These are phyloP conservation scores for Oplegnathus fasciatus DNA, from an alignment of 2,113 vertebrate species.

Conservation along the genomic window DNA sequence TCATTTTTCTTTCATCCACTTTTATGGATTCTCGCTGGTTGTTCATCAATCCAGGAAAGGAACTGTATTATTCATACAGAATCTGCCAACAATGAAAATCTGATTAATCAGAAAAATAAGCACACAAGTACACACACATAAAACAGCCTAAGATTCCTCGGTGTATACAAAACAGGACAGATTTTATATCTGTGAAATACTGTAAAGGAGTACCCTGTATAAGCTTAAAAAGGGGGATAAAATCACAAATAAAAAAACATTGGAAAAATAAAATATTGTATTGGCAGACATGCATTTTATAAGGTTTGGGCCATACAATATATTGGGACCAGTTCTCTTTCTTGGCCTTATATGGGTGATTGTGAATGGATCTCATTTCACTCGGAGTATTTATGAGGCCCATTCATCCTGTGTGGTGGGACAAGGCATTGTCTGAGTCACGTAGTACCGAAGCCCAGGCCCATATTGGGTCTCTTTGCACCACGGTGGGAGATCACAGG, in stretches of 20 bases:
- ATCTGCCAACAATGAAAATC: too few species aligned
- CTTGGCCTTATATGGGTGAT: background rate
- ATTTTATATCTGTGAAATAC: conserved; percentile 9
- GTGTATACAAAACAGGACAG: conserved; percentile 9
- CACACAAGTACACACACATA: background rate
- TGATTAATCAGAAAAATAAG: too few species aligned
- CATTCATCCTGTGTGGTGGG: conserved; percentile 47
- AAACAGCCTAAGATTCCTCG: conserved; percentile 12
- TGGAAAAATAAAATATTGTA: conserved; percentile 3
- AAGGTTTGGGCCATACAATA: background rate
- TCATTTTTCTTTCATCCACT: too few species aligned
- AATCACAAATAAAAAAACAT: too few species aligned
- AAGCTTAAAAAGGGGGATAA: background rate
- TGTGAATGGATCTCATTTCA: conserved; percentile 39
- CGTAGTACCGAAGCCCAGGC: conserved; percentile 28
- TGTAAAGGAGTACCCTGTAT: background rate
- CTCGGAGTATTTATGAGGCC: conserved; percentile 59
- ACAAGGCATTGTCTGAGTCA: conserved; percentile 44
- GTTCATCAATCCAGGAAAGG: too few species aligned
- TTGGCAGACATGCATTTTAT: conserved; percentile 16
- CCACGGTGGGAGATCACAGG: conserved; percentile 56
- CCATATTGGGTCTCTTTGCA: conserved; percentile 47
- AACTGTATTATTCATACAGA: too few species aligned
- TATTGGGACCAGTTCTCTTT: background rate
- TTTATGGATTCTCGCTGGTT: too few species aligned